phyloP scores from a whole-genome alignment of 2,113 vertebrate genomes.

The Atlantisia rogersi region DNA sequence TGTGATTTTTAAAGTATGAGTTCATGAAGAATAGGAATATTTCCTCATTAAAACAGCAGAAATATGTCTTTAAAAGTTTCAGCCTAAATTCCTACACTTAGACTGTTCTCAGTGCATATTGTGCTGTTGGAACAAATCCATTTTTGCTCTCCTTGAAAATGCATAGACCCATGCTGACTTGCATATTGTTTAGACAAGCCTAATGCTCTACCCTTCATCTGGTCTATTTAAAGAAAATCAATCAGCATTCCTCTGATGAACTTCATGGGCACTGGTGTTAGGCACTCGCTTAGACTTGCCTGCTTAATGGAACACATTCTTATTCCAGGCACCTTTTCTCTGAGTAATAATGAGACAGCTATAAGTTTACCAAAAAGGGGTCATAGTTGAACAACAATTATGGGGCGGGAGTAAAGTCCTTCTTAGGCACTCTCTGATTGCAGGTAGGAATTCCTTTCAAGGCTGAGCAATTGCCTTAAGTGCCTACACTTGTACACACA shows the following conservation, averaged over 20 bases:
- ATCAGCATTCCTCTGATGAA: constrained; percentile 49
- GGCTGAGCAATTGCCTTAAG: neutral
- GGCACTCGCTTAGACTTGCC: constrained; percentile 17
- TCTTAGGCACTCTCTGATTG: neutral
- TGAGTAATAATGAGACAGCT: neutral
- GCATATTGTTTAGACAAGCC: constrained; percentile 54
- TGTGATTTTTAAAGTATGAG: neutral
- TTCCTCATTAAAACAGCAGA: neutral
- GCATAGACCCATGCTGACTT: constrained; percentile 7
- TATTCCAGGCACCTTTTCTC: neutral
- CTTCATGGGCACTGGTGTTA: constrained; percentile 7
- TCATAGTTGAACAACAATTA: constrained; percentile 35
- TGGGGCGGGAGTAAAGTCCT: neutral
- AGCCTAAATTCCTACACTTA: neutral
- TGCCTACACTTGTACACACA: neutral
- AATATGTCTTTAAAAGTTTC: neutral
- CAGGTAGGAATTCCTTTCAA: constrained; percentile 47
- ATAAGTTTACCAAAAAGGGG: neutral
- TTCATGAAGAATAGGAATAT: neutral
- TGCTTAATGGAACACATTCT: constrained; percentile 38
- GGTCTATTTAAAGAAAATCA: constrained; percentile 65
- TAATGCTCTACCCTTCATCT: constrained; percentile 7
- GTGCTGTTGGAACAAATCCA: neutral
- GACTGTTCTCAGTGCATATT: neutral
- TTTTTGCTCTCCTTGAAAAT: constrained; percentile 26